phyloP scores from a whole-genome alignment of 2,113 vertebrate species.

The Petaurus breviceps region DNA sequence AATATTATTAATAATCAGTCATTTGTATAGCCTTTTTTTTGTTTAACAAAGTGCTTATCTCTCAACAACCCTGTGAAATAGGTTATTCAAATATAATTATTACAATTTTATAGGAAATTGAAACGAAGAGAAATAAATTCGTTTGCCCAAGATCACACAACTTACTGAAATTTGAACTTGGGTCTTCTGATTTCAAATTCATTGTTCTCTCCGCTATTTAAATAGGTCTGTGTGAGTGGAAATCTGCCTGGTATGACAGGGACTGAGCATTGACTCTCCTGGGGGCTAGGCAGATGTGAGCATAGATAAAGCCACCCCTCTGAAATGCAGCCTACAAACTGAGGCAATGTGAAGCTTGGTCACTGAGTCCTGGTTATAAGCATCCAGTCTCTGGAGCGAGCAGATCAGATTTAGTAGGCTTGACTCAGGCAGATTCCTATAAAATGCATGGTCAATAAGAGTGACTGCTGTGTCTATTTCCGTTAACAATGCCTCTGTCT shows the following conservation, averaged over 20 bases:
- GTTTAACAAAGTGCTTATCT: not conserved
- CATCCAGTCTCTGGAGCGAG: not conserved
- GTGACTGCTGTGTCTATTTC: not conserved
- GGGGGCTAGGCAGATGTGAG: not conserved
- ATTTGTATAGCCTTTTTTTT: not conserved
- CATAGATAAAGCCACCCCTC: not conserved
- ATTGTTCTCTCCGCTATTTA: not conserved
- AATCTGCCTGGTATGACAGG: not conserved
- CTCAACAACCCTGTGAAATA: not conserved
- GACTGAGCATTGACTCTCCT: not conserved
- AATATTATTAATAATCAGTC: not conserved
- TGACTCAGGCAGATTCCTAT: not conserved
- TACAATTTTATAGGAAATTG: not conserved
- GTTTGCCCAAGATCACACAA: not conserved
- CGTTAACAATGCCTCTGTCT: not conserved
- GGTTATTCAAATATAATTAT: not conserved
- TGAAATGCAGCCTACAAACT: not conserved
- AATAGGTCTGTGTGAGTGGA: not conserved
- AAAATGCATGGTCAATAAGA: not conserved
- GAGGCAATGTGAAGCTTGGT: not conserved
- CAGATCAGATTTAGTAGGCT: not conserved
- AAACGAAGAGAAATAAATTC: not conserved
- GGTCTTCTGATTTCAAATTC: not conserved
- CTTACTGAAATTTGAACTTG: not conserved
- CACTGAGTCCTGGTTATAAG: not conserved